Percentiles rank a stretch among this genome's conserved stretches.
These are phyloP conservation scores for Drosophila cyrtoloma DNA, from an alignment of 2,888 invertebrate genomes.

Conservation along the genomic window DNA sequence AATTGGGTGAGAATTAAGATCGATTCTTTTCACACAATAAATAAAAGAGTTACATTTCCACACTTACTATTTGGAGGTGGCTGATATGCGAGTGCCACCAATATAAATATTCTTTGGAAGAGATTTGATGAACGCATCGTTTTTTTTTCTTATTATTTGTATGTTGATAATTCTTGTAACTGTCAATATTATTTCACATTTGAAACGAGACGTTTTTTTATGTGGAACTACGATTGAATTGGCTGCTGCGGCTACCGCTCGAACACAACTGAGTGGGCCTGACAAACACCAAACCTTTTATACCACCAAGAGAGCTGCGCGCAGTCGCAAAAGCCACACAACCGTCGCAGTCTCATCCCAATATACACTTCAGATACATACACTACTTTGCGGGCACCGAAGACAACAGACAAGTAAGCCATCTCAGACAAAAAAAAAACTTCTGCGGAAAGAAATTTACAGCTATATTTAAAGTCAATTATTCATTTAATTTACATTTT, in stretches of 20 bases:
- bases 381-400: background rate
- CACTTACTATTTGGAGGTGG: constrained; percentile 50
- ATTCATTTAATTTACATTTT: background rate
- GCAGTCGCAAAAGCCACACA: constrained; percentile 11
- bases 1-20: background rate
- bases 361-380: background rate
- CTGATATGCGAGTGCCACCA: constrained; percentile 65
- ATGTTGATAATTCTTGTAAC: constrained; percentile 39
- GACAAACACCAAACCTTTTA: constrained; percentile 54
- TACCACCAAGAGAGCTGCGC: constrained; percentile 43
- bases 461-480: background rate
- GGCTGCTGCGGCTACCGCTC: constrained; percentile 39
- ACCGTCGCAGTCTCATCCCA: background rate
- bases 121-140: constrained; percentile 46
- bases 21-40: background rate
- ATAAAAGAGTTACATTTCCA: background rate
- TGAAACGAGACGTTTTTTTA: constrained; percentile 13
- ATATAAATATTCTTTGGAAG: constrained; percentile 60
- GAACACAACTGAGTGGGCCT: constrained; percentile 55
- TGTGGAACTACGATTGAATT: constrained; percentile 19
- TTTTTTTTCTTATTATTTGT: background rate
- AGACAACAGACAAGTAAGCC: background rate
- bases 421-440: too few species aligned
- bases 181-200: constrained; percentile 56
- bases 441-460: background rate